These are phyloP conservation scores for Ispidina lecontei DNA, from an alignment of 2,797 vertebrate species.

Conservation along the genomic window DNA sequence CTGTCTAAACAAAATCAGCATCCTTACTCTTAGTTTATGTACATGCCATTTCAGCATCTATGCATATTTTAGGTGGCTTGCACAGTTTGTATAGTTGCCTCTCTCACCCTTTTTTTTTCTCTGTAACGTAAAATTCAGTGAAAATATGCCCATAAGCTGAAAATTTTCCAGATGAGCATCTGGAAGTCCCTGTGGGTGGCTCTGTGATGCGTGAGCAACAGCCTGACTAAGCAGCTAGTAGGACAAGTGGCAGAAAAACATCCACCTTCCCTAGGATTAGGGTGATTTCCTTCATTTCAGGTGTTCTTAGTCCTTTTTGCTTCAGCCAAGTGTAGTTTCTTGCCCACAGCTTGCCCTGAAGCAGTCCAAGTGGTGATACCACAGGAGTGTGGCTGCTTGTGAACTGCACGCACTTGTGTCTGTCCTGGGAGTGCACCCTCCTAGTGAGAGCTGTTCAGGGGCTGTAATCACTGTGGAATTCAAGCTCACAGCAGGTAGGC, in stretches of 20 bases:
- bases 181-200: neutral
- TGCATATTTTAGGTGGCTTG: neutral
- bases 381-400: neutral
- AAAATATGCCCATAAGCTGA: neutral
- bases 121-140: conserved; percentile 1
- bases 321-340: neutral
- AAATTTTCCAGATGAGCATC: neutral
- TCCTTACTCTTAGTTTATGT: no score
- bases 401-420: accelerated
- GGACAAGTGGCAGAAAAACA: neutral
- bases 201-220: neutral
- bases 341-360: neutral
- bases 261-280: neutral
- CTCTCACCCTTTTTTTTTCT: neutral
- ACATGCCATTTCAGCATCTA: no score
- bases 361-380: neutral
- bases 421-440: neutral
- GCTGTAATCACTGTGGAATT: neutral
- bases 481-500: neutral
- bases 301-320: neutral
- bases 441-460: neutral
- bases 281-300: neutral
- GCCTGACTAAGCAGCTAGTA: neutral
- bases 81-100: neutral
- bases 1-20: no score